Evolutionary conservation across 37 sponge, comb jelly and placozoan genomes (phyloP).

Genomic region (Crambe crambe): DNA sequence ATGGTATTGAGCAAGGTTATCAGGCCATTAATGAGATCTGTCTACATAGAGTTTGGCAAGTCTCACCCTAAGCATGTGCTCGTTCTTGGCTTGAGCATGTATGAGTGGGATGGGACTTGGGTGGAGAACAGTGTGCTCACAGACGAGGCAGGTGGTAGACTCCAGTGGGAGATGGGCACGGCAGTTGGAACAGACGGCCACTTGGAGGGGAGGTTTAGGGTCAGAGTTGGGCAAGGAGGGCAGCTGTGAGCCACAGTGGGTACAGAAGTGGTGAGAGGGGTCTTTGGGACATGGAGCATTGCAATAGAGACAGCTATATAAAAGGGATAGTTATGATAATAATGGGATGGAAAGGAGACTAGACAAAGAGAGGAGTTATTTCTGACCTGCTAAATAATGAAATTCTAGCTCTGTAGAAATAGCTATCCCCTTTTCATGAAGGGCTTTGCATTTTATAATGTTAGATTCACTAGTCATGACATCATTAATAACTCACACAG

Average conservation of each 20-base stretch:
- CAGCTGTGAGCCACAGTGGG: constrained; percentile 64
- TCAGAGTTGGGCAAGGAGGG: constrained; percentile 51
- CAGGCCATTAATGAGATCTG: no score
- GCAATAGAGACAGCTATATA: constrained; percentile 57
- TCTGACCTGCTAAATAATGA: no score
- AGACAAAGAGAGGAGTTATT: no score
- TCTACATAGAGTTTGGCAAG: no score
- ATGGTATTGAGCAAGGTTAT: no score
- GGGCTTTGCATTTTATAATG: no score
- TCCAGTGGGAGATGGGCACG: constrained; percentile 20
- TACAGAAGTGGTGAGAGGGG: constrained; percentile 50
- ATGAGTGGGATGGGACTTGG: constrained; percentile 49
- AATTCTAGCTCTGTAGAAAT: no score
- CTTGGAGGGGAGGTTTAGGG: constrained; percentile 36
- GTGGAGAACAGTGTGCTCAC: constrained; percentile 47
- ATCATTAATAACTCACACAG: constrained; percentile 26
- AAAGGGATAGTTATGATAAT: no score
- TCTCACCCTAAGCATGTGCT: neutral
- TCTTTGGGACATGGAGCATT: constrained; percentile 42
- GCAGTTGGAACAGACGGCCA: constrained; percentile 28
- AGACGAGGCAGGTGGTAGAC: constrained; percentile 48
- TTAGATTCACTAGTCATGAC: no score
- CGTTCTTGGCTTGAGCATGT: constrained; percentile 8
- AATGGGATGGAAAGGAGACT: no score
- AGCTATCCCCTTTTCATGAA: no score